Conservation (phyloP, 2,113 vertebrate genomes). For the Anhinga rufa region DNA sequence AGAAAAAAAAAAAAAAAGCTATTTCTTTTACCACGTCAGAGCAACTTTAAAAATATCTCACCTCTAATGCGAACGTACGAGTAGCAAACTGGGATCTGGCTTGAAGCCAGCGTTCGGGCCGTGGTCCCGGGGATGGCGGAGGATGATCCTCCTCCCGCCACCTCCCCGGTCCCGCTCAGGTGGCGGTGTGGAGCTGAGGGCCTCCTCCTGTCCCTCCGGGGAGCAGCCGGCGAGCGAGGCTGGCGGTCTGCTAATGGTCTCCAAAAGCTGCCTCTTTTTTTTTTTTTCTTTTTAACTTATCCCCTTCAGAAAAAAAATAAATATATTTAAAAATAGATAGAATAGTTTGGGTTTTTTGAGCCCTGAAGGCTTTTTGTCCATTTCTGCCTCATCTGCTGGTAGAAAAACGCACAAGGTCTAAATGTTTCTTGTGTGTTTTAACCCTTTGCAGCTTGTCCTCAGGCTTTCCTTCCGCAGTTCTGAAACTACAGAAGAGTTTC, state of each 20-base stretch:
- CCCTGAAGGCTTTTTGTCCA: slow-evolving; percentile 11
- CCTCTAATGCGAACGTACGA: accelerated
- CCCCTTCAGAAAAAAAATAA: background rate
- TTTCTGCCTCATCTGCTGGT: background rate
- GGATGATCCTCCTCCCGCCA: background rate
- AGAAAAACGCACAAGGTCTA: background rate
- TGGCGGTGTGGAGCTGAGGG: background rate
- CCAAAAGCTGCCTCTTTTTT: background rate
- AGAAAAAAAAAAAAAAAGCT: background rate
- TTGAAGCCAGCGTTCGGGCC: background rate
- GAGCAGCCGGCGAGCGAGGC: background rate
- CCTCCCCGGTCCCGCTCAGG: background rate
- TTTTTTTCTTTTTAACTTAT: background rate
- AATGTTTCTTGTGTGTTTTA: background rate
- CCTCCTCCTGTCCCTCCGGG: background rate
- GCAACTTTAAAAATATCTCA: accelerated
- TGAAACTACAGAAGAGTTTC: no score
- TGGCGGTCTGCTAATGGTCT: background rate
- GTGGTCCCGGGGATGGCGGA: background rate
- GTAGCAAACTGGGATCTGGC: background rate
- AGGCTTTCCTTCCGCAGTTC: no score
- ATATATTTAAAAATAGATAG: background rate
- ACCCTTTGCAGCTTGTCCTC: background rate
- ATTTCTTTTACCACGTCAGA: accelerated
- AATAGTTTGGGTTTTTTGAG: background rate